Evolutionary conservation across 2,888 invertebrate genomes (phyloP).

Genomic region (Fragum fragum): DNA sequence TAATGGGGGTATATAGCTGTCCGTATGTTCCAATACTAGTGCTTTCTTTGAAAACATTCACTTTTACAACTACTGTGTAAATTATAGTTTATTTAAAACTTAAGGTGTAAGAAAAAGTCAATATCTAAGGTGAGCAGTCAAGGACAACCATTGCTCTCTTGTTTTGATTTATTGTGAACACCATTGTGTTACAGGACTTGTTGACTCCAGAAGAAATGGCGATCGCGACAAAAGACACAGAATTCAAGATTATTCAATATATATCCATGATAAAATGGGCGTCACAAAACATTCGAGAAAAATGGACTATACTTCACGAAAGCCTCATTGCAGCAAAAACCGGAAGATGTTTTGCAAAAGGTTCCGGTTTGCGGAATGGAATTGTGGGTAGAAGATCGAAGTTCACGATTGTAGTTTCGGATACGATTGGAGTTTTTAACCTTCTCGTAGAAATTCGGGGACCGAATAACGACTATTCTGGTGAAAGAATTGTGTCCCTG

Average conservation of each 20-base stretch:
- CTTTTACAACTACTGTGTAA: too few relatives aligned
- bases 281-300: constrained; percentile 64
- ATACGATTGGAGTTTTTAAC: constrained; percentile 69
- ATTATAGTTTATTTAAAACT: too few relatives aligned
- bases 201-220: constrained; percentile 84
- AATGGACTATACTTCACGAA: constrained; percentile 51
- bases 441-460: constrained; percentile 80
- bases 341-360: constrained; percentile 79
- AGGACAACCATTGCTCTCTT: too few relatives aligned
- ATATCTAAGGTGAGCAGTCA: too few relatives aligned
- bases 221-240: constrained; percentile 76
- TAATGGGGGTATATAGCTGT: too few relatives aligned
- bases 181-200: constrained; percentile 65
- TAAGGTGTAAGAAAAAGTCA: too few relatives aligned
- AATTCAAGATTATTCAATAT: constrained; percentile 81
- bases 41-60: too few relatives aligned
- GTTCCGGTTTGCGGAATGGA: constrained; percentile 84
- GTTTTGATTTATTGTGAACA: too few relatives aligned
- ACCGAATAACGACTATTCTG: constrained; percentile 78
- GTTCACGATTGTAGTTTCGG: constrained; percentile 80
- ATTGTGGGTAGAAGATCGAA: constrained; percentile 84
- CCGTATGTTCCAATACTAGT: too few relatives aligned
- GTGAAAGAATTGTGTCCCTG: constrained; percentile 75
- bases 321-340: constrained; percentile 61
- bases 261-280: constrained; percentile 83